Base-by-base conservation (phyloP, 1,140 invertebrate species). In the Papilio aristodemus region DNA sequence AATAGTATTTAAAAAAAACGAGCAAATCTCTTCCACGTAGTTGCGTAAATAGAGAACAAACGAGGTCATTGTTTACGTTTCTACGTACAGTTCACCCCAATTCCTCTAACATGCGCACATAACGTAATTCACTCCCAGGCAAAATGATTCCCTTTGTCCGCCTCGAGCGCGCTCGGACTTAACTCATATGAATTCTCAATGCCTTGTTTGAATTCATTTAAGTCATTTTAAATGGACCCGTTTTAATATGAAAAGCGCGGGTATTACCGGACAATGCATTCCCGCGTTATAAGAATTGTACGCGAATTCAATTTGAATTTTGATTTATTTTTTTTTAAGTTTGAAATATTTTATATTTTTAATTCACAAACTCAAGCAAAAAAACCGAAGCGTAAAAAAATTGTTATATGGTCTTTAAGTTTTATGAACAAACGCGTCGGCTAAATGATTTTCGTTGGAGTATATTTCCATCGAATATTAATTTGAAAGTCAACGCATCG, bases 401-500 rank as follows among this genome's bases (percentile, higher is more conserved):
- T n/a, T n/a, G n/a, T n/a, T n/a, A n/a, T n/a, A n/a, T n/a, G n/a
- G n/a, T n/a, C n/a, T n/a, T n/a, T n/a, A n/a, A n/a, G n/a, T n/a
- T n/a, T n/a, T n/a, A n/a, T n/a, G n/a, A n/a, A n/a, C n/a, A n/a
- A n/a, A n/a, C n/a, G n/a, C n/a, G n/a, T n/a, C n/a, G n/a, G n/a
- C n/a, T n/a, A n/a, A n/a, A n/a, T n/a, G n/a, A n/a, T n/a, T n/a
- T n/a, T n/a, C n/a, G n/a, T n/a, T n/a, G n/a, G 17, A 43, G 17
- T 17, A 17, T 43, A 32, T 58, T 17, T 43, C 76, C 80, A 83
- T 87, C 75, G 76, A 84, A 83, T 83, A 86, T 79, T 80, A 83
- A 84, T 85, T 83, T 76, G 69, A 71, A 79, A 77, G 63, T 77
- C 77, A 73, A 66, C 68, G 63, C 41, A 66, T 66, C 74, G 70